Evolutionary conservation across 2,888 invertebrate species (phyloP).

Genomic region (Eupithecia insigniata): DNA sequence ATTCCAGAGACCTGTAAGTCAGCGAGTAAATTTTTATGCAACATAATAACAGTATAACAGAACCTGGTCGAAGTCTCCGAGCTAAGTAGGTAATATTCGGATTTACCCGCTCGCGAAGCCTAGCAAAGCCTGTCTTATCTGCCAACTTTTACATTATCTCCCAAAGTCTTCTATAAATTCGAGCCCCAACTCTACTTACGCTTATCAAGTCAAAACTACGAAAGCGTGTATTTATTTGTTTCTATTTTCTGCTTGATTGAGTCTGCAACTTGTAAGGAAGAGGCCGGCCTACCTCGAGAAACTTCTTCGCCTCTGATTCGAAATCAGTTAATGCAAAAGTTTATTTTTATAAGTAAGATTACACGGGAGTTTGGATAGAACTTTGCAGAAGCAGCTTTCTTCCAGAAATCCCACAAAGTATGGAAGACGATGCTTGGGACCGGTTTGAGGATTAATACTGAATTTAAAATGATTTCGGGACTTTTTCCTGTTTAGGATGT

Average conservation of each 20-base stretch:
- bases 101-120: conserved; percentile 61
- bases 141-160: conserved; percentile 79
- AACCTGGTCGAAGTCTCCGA: conserved; percentile 56
- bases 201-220: conserved; percentile 81
- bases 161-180: conserved; percentile 76
- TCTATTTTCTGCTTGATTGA: conserved; percentile 80
- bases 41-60: conserved; percentile 57
- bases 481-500: conserved; percentile 66
- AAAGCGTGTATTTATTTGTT: conserved; percentile 81
- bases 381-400: conserved; percentile 79
- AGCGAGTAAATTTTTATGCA: conserved; percentile 40
- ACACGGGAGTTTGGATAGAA: conserved; percentile 79
- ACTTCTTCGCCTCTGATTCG: conserved; percentile 77
- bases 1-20: conserved; percentile 27
- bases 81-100: conserved; percentile 65
- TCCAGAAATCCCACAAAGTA: conserved; percentile 79
- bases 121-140: conserved; percentile 75
- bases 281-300: conserved; percentile 71
- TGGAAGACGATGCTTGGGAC: conserved; percentile 72
- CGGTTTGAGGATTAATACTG: conserved; percentile 78
- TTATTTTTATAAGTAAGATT: conserved; percentile 86
- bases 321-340: conserved; percentile 85
- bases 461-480: conserved; percentile 78
- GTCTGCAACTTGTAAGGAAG: conserved; percentile 69
- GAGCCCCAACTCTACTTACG: conserved; percentile 71